phyloP scores from a whole-genome alignment of 1,140 invertebrate species.

The Tribolium castaneum region DNA sequence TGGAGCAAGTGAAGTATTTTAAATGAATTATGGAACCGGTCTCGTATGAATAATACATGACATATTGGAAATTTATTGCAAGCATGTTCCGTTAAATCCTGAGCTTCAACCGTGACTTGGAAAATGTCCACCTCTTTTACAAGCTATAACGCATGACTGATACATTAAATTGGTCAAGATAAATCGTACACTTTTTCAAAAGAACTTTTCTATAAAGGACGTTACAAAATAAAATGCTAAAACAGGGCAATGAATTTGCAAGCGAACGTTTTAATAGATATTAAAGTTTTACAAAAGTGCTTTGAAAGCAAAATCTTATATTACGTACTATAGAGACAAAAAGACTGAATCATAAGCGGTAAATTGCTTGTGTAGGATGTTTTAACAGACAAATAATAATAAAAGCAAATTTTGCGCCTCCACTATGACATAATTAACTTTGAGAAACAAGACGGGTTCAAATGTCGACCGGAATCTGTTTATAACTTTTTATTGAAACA shows the following conservation, averaged over 20 bases:
- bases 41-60: constrained; percentile 2
- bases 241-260: neutral
- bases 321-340: neutral
- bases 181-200: neutral
- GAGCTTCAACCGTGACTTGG: constrained; percentile 14
- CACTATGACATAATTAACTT: no score
- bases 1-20: neutral
- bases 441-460: no score
- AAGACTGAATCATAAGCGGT: neutral
- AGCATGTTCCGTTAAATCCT: constrained; percentile 4
- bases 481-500: no score
- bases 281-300: no score
- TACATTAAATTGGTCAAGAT: constrained; percentile 4
- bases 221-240: neutral
- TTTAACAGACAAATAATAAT: neutral
- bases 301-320: neutral
- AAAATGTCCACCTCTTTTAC: constrained; percentile 2
- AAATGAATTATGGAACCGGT: neutral
- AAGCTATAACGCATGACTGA: neutral
- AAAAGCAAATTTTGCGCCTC: neutral
- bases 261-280: neutral
- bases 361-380: neutral
- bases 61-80: constrained; percentile 14
- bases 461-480: no score
- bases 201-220: neutral